Base-by-base conservation (phyloP, 2,888 invertebrate species). In the Eupithecia subumbrata region DNA sequence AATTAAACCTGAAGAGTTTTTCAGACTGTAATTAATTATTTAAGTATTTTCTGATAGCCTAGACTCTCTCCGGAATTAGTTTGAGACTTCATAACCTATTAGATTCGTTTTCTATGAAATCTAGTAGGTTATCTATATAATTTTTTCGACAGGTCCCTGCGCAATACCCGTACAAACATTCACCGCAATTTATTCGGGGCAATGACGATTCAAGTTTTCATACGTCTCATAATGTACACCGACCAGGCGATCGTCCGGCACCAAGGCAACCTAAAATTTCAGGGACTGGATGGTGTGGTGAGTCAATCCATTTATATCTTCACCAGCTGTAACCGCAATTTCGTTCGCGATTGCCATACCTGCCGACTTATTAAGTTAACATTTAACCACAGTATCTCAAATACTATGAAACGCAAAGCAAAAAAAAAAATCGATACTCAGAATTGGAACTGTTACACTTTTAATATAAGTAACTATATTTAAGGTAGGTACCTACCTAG, bases 121-220 rank as follows among this genome's bases (percentile, higher is more conserved):
- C 11, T 22, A 56, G 52, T 56, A 56, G 52, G n/a, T 22, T 22
- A 56, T 56, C 0, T 56, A 11, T 11, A 22, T 11, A 56, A 56
- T 22, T 37, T 1, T 37, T 2, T 67, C 37, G 9, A 73, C 91
- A 98, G 97, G 85, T 96, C 96, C 69, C 90, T 98, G 69, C 95
- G 97, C 76, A 98, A 98, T 87, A 97, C 97, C 85, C 95, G 98
- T 70, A 98, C 98, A 0, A 96, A 97, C 83, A 98, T 98, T 82
- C 99, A 98, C 91, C 97, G 97, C 90, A 97, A 97, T 89, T 95
- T 98, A 74, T 98, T 98, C 90, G 95, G 96, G 63, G 97, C 98
- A 2, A 97, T 98, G 95, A 95, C 97, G 74, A 94, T 97, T 77
- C 97, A 97, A 91, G 97, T 97, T 16, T 87, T 97, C 52, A 96